Evolutionary conservation across 1,140 invertebrate genomes (phyloP).

Genomic region (Hypsibius dujardini): DNA sequence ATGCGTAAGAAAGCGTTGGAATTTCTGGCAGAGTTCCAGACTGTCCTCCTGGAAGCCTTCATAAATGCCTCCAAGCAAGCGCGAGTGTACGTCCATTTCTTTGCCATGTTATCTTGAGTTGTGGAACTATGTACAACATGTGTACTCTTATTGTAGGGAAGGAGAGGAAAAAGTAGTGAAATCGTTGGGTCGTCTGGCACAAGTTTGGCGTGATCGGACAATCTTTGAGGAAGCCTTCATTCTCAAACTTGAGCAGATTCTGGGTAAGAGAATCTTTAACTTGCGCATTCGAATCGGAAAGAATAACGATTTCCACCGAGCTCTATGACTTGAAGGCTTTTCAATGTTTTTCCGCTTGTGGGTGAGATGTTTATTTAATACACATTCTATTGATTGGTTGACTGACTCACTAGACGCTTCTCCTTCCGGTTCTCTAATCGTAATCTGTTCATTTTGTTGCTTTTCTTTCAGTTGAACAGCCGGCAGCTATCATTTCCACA

Average conservation of each 20-base stretch:
- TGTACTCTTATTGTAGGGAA: constrained; percentile 26
- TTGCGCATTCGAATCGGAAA: no score
- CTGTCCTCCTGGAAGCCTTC: neutral
- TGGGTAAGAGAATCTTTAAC: constrained; percentile 3
- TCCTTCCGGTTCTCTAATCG: no score
- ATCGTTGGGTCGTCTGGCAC: constrained; percentile 57
- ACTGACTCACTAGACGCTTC: no score
- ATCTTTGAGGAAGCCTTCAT: constrained; percentile 65
- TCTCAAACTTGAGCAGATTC: constrained; percentile 40
- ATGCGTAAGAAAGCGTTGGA: constrained; percentile 92
- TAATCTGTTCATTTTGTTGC: neutral
- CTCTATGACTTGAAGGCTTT: no score
- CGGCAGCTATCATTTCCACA: neutral
- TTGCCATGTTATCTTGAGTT: constrained; percentile 14
- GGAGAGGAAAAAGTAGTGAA: constrained; percentile 37
- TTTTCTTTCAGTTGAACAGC: neutral
- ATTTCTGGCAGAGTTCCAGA: constrained; percentile 50
- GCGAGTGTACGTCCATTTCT: constrained; percentile 14
- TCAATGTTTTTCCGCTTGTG: no score
- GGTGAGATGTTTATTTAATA: no score
- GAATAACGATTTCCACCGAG: no score
- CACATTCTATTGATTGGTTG: no score
- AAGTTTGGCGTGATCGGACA: constrained; percentile 76
- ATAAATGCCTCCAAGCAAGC: neutral
- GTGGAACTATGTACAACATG: no score